Base-by-base conservation (phyloP, 2,113 vertebrate species). In the Anoplopoma fimbria region DNA sequence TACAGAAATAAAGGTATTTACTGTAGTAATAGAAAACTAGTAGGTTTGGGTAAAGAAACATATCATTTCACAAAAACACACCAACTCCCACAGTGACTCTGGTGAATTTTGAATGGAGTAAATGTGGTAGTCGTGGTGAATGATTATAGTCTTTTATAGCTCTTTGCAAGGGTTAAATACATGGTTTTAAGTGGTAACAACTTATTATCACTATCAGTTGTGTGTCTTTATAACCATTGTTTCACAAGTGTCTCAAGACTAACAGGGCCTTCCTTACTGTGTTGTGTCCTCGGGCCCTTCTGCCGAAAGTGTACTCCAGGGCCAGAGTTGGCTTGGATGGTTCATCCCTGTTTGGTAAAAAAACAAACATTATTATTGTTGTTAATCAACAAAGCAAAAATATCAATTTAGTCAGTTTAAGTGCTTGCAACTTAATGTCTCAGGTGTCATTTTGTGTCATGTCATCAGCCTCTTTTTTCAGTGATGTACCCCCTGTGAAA, bases 281-380 rank as follows among this genome's bases (percentile, higher is more conserved):
- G 90, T 96, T 99, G 67, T 97, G 97, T 27, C 97, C 97, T 88
- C 95, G 95, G 55, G 96, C 95, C 82, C 96, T 93, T 93, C 98
- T 96, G 87, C 97, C 97, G 63, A 97, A 99, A 0, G 97, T 98
- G 83, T 99, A 99, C 75, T 99, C 98, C 90, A 99, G 89, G 27
- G 97, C 97, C 85, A 99, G 93, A 4, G 98, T 99, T 15, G 98
- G 96, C 84, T 98, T 99, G 45, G 98, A 91, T 61, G 92, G 67
- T 89, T 99, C 98, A 86, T 99, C 98, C 89, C 98, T 99, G 75
- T 31, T 33, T 31, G 73, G 86, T 31, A 15, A 47, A 38, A 85
- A 64, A 67, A 12, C 55, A 58, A 58, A 40, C 9, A 23, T 1
- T 14, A 51, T 47, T 9, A 62, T 4, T 64, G 53, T 36, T 55